phyloP scores from a whole-genome alignment of 2,113 vertebrate species.

The Onychostoma macrolepis region DNA sequence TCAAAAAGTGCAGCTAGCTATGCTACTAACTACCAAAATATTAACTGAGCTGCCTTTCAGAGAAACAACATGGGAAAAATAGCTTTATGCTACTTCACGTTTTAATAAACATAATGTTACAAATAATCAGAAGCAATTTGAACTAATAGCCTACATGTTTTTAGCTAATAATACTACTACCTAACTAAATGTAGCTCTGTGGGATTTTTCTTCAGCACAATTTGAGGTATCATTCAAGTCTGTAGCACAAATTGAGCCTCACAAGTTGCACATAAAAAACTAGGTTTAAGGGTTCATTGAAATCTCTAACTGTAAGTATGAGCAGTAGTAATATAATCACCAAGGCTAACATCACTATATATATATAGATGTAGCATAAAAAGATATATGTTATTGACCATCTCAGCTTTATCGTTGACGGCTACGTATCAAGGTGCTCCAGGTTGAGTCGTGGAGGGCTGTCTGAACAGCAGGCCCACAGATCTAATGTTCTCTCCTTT shows the following conservation, averaged over 20 bases:
- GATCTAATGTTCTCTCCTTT: slow-evolving; percentile 23
- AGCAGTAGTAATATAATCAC: background rate
- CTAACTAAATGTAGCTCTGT: background rate
- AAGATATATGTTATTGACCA: slow-evolving; percentile 32
- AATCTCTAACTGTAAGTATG: background rate
- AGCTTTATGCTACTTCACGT: background rate
- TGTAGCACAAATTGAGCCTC: background rate
- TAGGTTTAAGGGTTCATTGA: background rate
- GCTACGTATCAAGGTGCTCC: slow-evolving; percentile 20
- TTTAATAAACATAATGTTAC: background rate
- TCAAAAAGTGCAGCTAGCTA: background rate
- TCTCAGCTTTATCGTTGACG: slow-evolving; percentile 17
- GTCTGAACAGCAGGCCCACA: slow-evolving; percentile 13
- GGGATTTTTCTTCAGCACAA: background rate
- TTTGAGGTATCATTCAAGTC: background rate
- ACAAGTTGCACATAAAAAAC: background rate
- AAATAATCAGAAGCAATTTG: background rate
- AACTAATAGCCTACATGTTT: background rate
- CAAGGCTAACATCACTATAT: background rate
- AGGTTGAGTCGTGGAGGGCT: slow-evolving; percentile 4
- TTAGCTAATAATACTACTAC: background rate
- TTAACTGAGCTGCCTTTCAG: background rate
- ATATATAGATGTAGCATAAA: slow-evolving; percentile 21
- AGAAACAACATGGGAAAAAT: background rate
- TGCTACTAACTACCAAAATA: background rate